These are phyloP conservation scores for Trissonchulus latispiculum DNA, from an alignment of 2,888 invertebrate genomes.

Conservation along the genomic window DNA sequence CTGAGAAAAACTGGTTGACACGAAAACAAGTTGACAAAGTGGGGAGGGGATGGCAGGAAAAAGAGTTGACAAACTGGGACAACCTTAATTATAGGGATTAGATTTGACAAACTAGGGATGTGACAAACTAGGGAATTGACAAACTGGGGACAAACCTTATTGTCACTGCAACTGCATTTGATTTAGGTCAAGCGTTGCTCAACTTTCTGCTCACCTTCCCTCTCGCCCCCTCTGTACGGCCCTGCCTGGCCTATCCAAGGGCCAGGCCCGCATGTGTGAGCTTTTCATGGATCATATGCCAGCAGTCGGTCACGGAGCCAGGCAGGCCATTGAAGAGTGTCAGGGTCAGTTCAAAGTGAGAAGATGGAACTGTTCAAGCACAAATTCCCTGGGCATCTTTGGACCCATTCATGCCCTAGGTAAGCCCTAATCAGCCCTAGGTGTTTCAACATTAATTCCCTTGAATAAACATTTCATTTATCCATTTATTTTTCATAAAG, in stretches of 20 bases:
- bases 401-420: conserved; percentile 73
- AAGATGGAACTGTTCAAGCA: conserved; percentile 77
- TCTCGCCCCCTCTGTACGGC: conserved; percentile 55
- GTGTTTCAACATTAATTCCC: too few species aligned
- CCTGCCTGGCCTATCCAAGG: conserved; percentile 65
- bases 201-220: conserved; percentile 6
- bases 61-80: too few species aligned
- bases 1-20: too few species aligned
- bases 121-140: too few species aligned
- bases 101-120: too few species aligned
- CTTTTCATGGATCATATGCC: conserved; percentile 78
- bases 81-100: too few species aligned
- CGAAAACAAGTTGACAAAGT: too few species aligned
- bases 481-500: too few species aligned
- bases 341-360: conserved; percentile 70
- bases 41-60: too few species aligned
- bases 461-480: too few species aligned
- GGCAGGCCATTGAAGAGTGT: conserved; percentile 68
- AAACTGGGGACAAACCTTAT: too few species aligned
- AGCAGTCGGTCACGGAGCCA: conserved; percentile 65
- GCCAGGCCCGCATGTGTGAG: conserved; percentile 69
- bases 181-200: conserved; percentile 22
- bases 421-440: too few species aligned
- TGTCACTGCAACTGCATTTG: neutral
- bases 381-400: conserved; percentile 67